These are phyloP conservation scores for Latrodectus hesperus DNA, from an alignment of 2,888 invertebrate species.

Conservation along the genomic window DNA sequence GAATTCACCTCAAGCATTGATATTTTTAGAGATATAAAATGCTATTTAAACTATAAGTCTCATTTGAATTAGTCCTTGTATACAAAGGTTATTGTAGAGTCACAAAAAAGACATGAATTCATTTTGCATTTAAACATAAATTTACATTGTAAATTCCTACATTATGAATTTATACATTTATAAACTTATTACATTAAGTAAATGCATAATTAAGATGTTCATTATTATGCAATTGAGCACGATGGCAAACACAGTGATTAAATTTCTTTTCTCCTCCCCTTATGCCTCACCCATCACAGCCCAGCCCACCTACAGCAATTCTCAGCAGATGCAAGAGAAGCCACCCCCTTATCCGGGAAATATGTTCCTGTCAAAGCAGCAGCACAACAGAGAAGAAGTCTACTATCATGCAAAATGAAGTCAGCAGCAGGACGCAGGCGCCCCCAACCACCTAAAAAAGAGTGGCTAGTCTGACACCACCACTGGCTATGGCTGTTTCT, in stretches of 20 bases:
- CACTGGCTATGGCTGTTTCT: conserved; percentile 12
- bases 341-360: conserved; percentile 69
- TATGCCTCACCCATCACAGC: conserved; percentile 60
- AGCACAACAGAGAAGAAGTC: conserved; percentile 52
- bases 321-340: conserved; percentile 63
- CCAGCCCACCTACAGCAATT: conserved; percentile 57
- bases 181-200: no score
- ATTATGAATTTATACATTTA: no score
- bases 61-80: no score
- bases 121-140: no score
- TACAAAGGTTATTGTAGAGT: no score
- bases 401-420: conserved; percentile 65
- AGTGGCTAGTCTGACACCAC: conserved; percentile 61
- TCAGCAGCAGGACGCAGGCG: conserved; percentile 37
- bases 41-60: no score
- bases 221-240: no score
- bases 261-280: conserved; percentile 30
- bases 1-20: no score
- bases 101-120: no score
- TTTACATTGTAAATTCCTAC: no score
- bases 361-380: conserved; percentile 44
- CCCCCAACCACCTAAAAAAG: conserved; percentile 59
- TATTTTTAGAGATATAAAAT: no score
- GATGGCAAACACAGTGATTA: neutral
- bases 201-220: no score